A percentile compares a stretch with the other conserved stretches of the same genome.
These are phyloP conservation scores for Thecophora atra DNA, from an alignment of 2,888 invertebrate genomes.

Conservation along the genomic window DNA sequence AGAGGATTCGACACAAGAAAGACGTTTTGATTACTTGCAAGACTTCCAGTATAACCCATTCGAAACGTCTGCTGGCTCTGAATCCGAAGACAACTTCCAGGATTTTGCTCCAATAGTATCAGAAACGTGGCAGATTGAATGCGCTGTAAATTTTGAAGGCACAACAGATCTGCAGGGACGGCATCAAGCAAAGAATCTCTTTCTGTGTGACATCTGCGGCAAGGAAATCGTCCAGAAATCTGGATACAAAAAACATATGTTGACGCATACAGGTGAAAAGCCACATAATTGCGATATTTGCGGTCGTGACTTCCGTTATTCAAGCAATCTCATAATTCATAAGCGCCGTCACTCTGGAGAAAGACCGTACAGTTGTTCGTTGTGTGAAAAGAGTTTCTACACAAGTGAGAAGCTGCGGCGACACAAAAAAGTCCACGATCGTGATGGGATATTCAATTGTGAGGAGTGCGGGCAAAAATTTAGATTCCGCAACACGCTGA, in stretches of 20 bases:
- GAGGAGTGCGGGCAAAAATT: conserved; percentile 47
- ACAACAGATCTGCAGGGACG: conserved; percentile 54
- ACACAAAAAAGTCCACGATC: conserved; percentile 59
- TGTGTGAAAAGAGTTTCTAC: conserved; percentile 60
- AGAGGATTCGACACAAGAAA: conserved; percentile 39
- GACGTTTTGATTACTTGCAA: conserved; percentile 39
- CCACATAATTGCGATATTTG: conserved; percentile 62
- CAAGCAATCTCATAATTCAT: conserved; percentile 63
- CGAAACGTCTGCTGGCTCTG: conserved; percentile 2
- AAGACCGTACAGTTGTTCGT: conserved; percentile 58
- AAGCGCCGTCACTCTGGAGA: conserved; percentile 60
- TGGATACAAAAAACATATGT: conserved; percentile 65
- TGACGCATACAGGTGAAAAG: conserved; percentile 64
- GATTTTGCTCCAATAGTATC: not conserved
- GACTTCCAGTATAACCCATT: conserved; percentile 39
- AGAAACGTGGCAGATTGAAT: not conserved
- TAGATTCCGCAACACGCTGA: conserved; percentile 51
- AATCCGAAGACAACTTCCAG: conserved; percentile 21
- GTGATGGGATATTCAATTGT: conserved; percentile 54
- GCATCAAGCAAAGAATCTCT: conserved; percentile 62
- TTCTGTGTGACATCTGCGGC: conserved; percentile 61
- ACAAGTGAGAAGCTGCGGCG: conserved; percentile 63
- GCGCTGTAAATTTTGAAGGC: no score
- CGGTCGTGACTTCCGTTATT: conserved; percentile 60
- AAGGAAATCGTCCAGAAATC: conserved; percentile 65